Conservation (phyloP, 2,888 invertebrate species). For the Synanthedon formicaeformis region DNA sequence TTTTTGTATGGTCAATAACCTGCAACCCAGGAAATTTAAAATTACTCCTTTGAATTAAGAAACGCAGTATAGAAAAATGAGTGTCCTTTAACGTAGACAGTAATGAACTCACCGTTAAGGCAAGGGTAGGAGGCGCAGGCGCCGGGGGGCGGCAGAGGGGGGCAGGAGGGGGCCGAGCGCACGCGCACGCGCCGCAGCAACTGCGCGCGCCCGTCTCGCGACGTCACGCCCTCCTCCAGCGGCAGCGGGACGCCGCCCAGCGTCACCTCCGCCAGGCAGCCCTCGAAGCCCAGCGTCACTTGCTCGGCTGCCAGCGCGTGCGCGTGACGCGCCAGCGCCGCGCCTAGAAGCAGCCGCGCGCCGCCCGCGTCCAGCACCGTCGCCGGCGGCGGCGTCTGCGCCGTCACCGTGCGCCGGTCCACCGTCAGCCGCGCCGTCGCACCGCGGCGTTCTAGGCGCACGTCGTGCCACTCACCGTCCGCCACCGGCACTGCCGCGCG, state of each 20-base stretch:
- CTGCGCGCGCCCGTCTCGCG: slow-evolving; percentile 40
- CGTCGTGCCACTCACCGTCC: slow-evolving; percentile 77
- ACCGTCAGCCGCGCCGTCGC: slow-evolving; percentile 83
- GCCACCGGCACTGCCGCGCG: slow-evolving; percentile 70
- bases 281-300: slow-evolving; percentile 87
- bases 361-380: slow-evolving; percentile 86
- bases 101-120: slow-evolving; percentile 27
- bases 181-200: slow-evolving; percentile 45
- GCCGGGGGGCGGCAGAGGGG: slow-evolving; percentile 37
- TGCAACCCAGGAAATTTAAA: too few species aligned
- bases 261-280: slow-evolving; percentile 90
- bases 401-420: slow-evolving; percentile 85
- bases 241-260: slow-evolving; percentile 83
- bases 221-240: slow-evolving; percentile 59
- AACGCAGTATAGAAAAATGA: too few species aligned
- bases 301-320: slow-evolving; percentile 72
- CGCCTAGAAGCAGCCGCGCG: slow-evolving; percentile 87
- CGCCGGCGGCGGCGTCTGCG: slow-evolving; percentile 75
- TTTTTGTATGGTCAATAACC: too few species aligned
- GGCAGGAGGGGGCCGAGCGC: slow-evolving; percentile 29
- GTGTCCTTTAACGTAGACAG: too few species aligned
- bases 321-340: slow-evolving; percentile 82
- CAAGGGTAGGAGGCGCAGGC: slow-evolving; percentile 54
- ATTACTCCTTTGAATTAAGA: too few species aligned
- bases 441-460: slow-evolving; percentile 84